Conservation (phyloP, 2,888 invertebrate genomes). For the Sepiola atlantica region DNA sequence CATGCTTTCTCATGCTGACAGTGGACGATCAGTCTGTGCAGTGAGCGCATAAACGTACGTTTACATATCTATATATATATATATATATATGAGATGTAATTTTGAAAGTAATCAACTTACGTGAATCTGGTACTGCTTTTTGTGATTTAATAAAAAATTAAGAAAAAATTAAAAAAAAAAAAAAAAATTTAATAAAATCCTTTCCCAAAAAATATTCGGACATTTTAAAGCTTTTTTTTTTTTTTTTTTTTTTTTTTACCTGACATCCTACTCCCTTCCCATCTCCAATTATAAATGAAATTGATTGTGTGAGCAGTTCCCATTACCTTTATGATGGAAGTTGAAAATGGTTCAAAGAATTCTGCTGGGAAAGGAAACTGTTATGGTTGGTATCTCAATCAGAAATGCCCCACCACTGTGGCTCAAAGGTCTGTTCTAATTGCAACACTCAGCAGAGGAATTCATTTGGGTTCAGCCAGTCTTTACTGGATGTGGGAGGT, state of each 20-base stretch:
- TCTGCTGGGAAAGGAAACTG: not conserved
- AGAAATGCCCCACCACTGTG: not conserved
- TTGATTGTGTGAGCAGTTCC: not conserved
- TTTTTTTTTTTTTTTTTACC: not conserved
- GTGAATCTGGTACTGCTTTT: too few relatives aligned
- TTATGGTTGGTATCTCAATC: not conserved
- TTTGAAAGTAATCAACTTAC: too few relatives aligned
- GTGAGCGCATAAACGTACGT: too few relatives aligned
- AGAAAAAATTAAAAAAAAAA: too few relatives aligned
- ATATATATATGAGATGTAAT: too few relatives aligned
- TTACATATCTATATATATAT: too few relatives aligned
- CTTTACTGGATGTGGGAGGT: not conserved
- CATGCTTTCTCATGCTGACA: too few relatives aligned
- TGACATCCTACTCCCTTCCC: not conserved
- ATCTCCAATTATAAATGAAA: not conserved
- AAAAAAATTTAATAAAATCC: too few relatives aligned
- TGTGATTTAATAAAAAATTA: too few relatives aligned
- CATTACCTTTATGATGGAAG: not conserved
- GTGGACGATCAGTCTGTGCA: too few relatives aligned
- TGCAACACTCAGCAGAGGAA: not conserved
- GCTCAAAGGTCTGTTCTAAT: not conserved
- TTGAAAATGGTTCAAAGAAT: not conserved
- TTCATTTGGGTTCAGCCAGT: conserved; percentile 8
- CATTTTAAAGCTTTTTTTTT: not conserved
- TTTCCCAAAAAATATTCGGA: not conserved